Conservation (phyloP, 2,113 vertebrate genomes). For the Pseudorectes ferrugineus region DNA sequence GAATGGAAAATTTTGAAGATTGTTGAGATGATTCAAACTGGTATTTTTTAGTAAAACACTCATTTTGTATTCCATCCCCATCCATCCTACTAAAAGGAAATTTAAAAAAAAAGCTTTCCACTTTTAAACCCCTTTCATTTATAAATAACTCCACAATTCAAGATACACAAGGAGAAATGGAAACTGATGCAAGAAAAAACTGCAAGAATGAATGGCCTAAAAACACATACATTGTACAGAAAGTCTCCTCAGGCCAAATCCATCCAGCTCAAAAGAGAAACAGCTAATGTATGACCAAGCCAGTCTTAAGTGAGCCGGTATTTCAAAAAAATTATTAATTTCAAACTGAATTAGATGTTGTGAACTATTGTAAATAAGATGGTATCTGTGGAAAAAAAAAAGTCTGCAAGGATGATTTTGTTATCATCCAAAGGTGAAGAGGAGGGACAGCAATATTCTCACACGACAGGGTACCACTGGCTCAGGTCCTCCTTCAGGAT, state of each 20-base stretch:
- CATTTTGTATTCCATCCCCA: background rate
- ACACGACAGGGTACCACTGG: background rate
- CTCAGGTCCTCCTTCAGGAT: background rate
- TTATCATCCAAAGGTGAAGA: background rate
- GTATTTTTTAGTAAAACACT: background rate
- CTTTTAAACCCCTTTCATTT: constrained; percentile 12
- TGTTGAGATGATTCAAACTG: background rate
- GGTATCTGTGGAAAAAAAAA: background rate
- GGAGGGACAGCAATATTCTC: background rate
- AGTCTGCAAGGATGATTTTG: background rate
- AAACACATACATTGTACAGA: background rate
- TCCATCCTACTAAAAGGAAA: background rate
- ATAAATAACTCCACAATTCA: constrained; percentile 19
- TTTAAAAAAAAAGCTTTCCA: background rate
- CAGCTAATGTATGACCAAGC: background rate
- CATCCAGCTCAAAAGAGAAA: background rate
- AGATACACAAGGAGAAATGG: background rate
- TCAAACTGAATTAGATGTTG: background rate
- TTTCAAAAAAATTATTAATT: background rate
- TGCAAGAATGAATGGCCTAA: background rate
- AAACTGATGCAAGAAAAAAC: background rate
- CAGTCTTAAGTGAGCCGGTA: background rate
- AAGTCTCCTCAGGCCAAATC: background rate
- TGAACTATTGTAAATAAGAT: background rate
- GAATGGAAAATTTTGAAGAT: constrained; percentile 5